Base-by-base conservation (phyloP, 2,797 vertebrate genomes). In the Rhinophrynus dorsalis region DNA sequence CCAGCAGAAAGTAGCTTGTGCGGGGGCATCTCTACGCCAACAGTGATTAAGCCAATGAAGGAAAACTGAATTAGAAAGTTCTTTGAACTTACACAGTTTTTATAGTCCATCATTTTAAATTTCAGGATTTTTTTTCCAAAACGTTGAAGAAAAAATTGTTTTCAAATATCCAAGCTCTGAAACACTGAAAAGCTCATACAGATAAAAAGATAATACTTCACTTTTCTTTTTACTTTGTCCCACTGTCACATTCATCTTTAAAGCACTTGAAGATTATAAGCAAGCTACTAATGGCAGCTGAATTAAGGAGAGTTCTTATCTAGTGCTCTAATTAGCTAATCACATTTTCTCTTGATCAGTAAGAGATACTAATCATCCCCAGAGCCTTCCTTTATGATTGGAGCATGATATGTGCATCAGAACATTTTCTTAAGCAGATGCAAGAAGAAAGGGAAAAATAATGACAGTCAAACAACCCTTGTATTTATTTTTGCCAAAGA, bases 321-420 rank as follows among this genome's bases (percentile, higher is more conserved):
- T 73, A 26, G 62, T 66, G 61, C 52, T 66, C 62, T 73, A 73
- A 73, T 73, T 73, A 66, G 62, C 62, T 66, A 73, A 73, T 73
- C 69, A 73, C 61, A 72, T 72, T 65, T 72, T 72, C 61, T 73
- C 62, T 73, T 73, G 62, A 73, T 73, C 61, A 73, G 61, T 73
- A 66, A 66, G 69, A 73, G 61, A 66, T 59, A 59, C 61, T 73
- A 73, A 73, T 73, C 61, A 64, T 73, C 68, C 68, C 68, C 42
- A 30, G 69, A 73, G 69, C 45, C 62, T 66, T 52, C 56, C 21
- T 52, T 73, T 73, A 45, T 73, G 69, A 59, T 73, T 73, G 62
- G 61, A 66, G 62, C 61, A 27, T 66, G 37, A 54, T 66, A 52
- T 63, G 44, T 66, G 66, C 69, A 73, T 73, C 54, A 66, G 54